Evolutionary conservation across 1,140 invertebrate genomes (phyloP), one percentile per base, ranked within the genome.

Genomic region (Diachasmimorpha longicaudata): DNA sequence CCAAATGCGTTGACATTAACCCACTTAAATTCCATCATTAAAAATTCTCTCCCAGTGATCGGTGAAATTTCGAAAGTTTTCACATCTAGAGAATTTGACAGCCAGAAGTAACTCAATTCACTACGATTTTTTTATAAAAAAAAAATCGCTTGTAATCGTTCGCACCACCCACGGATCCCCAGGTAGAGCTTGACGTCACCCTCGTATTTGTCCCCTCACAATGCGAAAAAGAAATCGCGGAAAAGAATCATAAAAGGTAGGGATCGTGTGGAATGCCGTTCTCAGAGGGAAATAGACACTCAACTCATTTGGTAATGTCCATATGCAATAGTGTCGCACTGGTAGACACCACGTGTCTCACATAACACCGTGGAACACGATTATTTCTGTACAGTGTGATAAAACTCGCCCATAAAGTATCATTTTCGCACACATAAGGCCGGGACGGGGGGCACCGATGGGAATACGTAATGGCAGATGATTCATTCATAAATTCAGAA

Each of bases 241-340:
- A 81, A 82, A 81, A 44, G 78, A 6, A 71, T 77, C 82, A 77
- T 83, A 83, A 80, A 83, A 83, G 82, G 82, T 76, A 77, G 79
- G 75, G 76, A 75, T 78, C 73, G 74, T 55, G 25, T n/a, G 75
- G 70, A 78, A 80, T 77, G 76, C 36, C 69, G 66, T 19, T 69
- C 44, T 14, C 44, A 23, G 25, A 31, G 67, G 21, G 46, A 74
- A 67, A 44, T 42, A 25, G 14, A 67, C 66, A 13, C 23, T 74
- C 39, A 42, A 46, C 39, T 52, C 25, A 75, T 75, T 75, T 39
- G 48, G 31, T 46, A 31, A 69, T 67, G 68, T 39, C 31, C 66
- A 75, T 52, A 68, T 74, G 63, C 19, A 75, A 70, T 68, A 75
- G 25, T 74, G 19, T 75, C 67, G 14, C 70, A 48, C 36, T 19